These are phyloP conservation scores for Zaprionus gabonicus DNA, from an alignment of 1,140 invertebrate species.

Conservation along the genomic window DNA sequence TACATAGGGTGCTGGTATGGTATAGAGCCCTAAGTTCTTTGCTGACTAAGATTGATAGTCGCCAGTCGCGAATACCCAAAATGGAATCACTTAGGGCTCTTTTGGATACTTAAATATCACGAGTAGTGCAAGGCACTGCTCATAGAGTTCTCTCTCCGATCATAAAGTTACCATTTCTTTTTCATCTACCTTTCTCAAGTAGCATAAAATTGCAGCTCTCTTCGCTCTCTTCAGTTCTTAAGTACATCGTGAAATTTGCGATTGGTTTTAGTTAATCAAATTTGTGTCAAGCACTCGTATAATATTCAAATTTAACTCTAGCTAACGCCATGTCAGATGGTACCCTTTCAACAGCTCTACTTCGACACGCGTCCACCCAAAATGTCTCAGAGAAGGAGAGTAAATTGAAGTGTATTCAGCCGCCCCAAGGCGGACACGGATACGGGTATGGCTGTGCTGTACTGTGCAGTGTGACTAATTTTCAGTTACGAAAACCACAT, in stretches of 20 bases:
- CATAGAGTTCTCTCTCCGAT: no score
- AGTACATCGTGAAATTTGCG: conserved; percentile 40
- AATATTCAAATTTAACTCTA: neutral
- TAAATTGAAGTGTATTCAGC: conserved; percentile 61
- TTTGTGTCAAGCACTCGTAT: conserved; percentile 38
- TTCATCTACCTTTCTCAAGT: neutral
- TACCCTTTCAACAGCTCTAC: conserved; percentile 24
- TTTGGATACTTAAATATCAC: no score
- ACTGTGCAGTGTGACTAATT: conserved; percentile 56
- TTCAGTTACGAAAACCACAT: conserved; percentile 56
- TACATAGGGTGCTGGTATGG: no score
- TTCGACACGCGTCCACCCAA: conserved; percentile 65
- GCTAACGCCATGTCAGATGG: conserved; percentile 9
- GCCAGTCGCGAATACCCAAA: no score
- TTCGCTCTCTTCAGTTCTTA: neutral
- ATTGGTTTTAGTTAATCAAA: conserved; percentile 47
- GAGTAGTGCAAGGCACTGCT: no score
- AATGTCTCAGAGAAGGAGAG: conserved; percentile 48
- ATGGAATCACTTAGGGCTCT: no score
- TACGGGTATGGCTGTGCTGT: conserved; percentile 23
- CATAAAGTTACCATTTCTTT: no score
- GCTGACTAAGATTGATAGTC: no score
- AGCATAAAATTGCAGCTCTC: neutral
- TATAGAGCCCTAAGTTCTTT: no score
- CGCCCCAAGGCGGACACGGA: conserved; percentile 29